Evolutionary conservation across 2,888 invertebrate genomes (phyloP), one percentile per base, ranked within the genome.

Genomic region (Sclerodermus sp.): DNA sequence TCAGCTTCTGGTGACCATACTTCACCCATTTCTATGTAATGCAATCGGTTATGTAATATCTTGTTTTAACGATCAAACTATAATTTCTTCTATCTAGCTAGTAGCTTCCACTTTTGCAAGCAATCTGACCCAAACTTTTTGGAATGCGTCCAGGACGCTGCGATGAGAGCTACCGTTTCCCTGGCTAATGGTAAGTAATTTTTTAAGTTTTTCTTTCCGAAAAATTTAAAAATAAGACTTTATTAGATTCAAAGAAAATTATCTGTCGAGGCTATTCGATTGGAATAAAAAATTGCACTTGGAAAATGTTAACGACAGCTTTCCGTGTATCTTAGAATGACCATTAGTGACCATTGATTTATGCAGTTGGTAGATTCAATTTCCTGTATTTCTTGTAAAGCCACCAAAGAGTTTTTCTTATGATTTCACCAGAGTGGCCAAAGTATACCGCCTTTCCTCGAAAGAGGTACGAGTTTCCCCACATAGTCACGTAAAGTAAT

Each of bases 61-160:
- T 23, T 14, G 13, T 15, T 29, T 60, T 59, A 49, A 55, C 51
- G 53, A 53, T 46, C 40, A 17, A 31, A 32, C 80, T 79, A 30
- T 49, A 36, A 47, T 38, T 37, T 1, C n/a, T 37, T n/a, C 34
- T 13, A 44, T 49, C 30, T 80, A 87, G 87, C 86, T 30, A 80
- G 79, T 31, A 77, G 79, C 64, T 86, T 87, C 74, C 80, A 77
- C 40, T 78, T 78, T 63, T 88, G 88, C 66, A 78, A 81, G 40
- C 81, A 82, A 56, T 78, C 74, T 18, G 83, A 85, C 60, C 75
- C 80, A 0, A 80, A 83, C 54, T 78, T 85, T 31, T 82, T 82
- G 9, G 81, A 84, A 40, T 88, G 88, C 54, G 73, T 88, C 15
- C 80, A 80, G 50, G 68, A 75, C 16, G 84, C 85, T 0, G 83